These are phyloP conservation scores for Arion vulgaris DNA, from an alignment of 1,140 invertebrate genomes.

Conservation along the genomic window DNA sequence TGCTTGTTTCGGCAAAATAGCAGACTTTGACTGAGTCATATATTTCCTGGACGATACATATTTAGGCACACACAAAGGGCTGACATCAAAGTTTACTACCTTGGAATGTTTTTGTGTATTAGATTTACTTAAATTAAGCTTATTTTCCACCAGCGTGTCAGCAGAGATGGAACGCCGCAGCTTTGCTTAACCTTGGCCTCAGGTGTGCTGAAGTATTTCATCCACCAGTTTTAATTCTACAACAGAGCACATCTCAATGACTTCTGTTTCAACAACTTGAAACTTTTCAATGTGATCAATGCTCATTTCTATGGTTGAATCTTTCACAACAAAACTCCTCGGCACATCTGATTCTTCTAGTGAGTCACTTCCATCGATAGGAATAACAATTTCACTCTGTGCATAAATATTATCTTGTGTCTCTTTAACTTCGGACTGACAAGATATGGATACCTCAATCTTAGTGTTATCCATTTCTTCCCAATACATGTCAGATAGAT, in stretches of 20 bases:
- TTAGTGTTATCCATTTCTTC: background rate
- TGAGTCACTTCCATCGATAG: background rate
- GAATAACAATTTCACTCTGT: background rate
- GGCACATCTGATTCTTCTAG: background rate
- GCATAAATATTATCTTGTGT: background rate
- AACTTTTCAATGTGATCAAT: background rate
- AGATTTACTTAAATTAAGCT: background rate
- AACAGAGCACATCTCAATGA: background rate
- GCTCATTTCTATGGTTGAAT: background rate
- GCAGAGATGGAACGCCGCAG: slow-evolving; percentile 18
- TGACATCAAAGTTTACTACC: background rate
- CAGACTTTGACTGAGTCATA: background rate
- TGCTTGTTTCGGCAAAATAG: background rate
- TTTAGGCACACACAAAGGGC: background rate
- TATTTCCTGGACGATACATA: background rate
- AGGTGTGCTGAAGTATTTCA: background rate
- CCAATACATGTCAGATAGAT: background rate
- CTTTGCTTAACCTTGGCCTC: background rate
- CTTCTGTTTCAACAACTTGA: background rate
- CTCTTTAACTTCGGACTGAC: background rate
- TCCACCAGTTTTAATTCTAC: background rate
- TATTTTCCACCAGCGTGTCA: background rate
- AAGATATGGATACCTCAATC: background rate
- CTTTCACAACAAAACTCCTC: background rate
- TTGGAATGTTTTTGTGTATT: background rate